phyloP scores from a whole-genome alignment of 2,888 invertebrate genomes.

The Nasonia oneida region DNA sequence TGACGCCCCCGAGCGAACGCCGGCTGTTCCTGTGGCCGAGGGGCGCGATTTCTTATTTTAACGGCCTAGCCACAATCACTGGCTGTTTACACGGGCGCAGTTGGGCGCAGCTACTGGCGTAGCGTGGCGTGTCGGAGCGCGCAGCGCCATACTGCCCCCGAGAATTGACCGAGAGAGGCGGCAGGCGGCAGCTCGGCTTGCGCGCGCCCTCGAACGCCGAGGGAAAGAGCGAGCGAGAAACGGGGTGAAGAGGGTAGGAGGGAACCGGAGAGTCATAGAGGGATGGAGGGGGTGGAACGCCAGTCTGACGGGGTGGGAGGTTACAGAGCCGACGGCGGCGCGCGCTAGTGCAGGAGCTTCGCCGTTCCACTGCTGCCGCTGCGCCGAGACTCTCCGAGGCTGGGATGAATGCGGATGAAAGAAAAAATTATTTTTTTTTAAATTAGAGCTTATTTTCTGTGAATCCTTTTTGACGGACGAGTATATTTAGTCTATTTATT shows the following conservation, averaged over 20 bases:
- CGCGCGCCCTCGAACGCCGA: constrained; percentile 64
- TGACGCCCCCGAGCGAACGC: too few relatives aligned
- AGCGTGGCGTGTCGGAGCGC: constrained; percentile 70
- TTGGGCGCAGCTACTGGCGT: constrained; percentile 22
- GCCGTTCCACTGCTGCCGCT: background rate
- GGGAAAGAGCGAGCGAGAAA: constrained; percentile 25
- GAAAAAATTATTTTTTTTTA: too few relatives aligned
- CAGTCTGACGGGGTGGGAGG: constrained; percentile 30
- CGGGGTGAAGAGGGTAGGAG: constrained; percentile 35
- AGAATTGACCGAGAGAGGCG: constrained; percentile 76
- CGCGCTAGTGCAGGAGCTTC: background rate
- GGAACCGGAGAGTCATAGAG: background rate
- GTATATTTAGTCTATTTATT: too few relatives aligned
- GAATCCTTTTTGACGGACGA: too few relatives aligned
- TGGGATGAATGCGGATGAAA: background rate
- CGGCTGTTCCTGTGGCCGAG: background rate
- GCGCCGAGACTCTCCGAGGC: background rate
- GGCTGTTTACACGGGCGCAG: constrained; percentile 45
- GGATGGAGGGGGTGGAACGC: constrained; percentile 5
- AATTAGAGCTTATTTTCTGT: too few relatives aligned
- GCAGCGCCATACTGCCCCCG: constrained; percentile 77
- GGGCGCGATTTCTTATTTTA: background rate
- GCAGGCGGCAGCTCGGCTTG: constrained; percentile 58
- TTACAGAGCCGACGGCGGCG: constrained; percentile 29
- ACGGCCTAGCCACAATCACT: background rate